phyloP scores from a whole-genome alignment of 1,140 invertebrate species.

The Drosophila carrolli region DNA sequence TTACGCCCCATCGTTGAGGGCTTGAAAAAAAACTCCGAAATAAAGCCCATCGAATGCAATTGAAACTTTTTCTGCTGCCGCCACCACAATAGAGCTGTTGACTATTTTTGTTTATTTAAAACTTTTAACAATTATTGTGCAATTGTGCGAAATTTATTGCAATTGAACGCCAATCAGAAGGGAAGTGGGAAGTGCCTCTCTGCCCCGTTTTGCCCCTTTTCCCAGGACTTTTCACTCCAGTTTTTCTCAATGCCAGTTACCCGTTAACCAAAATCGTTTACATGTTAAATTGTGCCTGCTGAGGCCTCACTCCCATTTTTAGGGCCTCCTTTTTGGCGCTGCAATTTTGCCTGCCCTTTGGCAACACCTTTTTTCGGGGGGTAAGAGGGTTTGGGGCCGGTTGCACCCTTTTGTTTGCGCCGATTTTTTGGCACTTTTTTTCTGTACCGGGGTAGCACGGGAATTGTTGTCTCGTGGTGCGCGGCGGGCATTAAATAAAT shows the following conservation, averaged over 20 bases:
- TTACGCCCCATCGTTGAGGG: neutral
- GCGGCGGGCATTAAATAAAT: slow-evolving; percentile 74
- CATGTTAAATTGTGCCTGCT: slow-evolving; percentile 79
- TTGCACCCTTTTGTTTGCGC: slow-evolving; percentile 52
- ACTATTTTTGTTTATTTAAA: slow-evolving; percentile 77
- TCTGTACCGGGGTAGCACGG: slow-evolving; percentile 20
- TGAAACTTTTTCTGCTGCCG: slow-evolving; percentile 54
- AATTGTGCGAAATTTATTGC: slow-evolving; percentile 84
- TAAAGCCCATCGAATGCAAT: slow-evolving; percentile 42
- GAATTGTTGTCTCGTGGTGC: slow-evolving; percentile 68
- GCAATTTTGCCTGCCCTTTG: slow-evolving; percentile 80
- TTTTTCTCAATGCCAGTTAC: slow-evolving; percentile 6
- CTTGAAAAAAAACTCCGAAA: slow-evolving; percentile 19
- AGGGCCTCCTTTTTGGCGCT: slow-evolving; percentile 39
- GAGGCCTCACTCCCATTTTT: neutral
- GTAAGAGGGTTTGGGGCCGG: slow-evolving; percentile 5
- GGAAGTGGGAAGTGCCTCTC: slow-evolving; percentile 9
- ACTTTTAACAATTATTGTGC: slow-evolving; percentile 84
- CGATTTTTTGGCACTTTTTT: slow-evolving; percentile 69
- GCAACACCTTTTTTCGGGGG: slow-evolving; percentile 70
- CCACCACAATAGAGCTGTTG: slow-evolving; percentile 49
- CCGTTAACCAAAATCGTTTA: slow-evolving; percentile 82
- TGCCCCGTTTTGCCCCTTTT: neutral
- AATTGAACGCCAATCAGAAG: slow-evolving; percentile 80
- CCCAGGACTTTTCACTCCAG: slow-evolving; percentile 10